phyloP scores from a whole-genome alignment of 2,888 invertebrate genomes.

The Leptinotarsa tumamoca region DNA sequence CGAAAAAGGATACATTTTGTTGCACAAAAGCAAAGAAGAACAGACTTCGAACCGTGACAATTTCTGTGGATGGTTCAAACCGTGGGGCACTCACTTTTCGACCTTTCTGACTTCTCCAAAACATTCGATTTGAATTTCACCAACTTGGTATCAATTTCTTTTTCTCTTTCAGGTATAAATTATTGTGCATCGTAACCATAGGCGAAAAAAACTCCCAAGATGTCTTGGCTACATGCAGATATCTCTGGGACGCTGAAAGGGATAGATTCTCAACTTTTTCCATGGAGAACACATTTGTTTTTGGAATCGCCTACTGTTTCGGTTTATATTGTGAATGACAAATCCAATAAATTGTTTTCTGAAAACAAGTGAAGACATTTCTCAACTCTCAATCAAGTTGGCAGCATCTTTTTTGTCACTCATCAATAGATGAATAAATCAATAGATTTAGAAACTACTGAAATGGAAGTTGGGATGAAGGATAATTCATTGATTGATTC shows the following conservation, averaged over 20 bases:
- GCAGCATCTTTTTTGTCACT: too few relatives aligned
- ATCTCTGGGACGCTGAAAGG: conserved; percentile 77
- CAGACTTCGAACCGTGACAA: too few relatives aligned
- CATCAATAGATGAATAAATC: too few relatives aligned
- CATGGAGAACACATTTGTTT: conserved; percentile 74
- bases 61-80: too few relatives aligned
- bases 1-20: too few relatives aligned
- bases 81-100: too few relatives aligned
- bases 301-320: conserved; percentile 75
- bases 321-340: conserved; percentile 77
- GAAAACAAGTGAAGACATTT: background rate
- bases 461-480: too few relatives aligned
- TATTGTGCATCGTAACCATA: conserved; percentile 74
- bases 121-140: background rate
- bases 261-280: conserved; percentile 73
- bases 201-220: conserved; percentile 78
- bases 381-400: background rate
- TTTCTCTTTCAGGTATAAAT: conserved; percentile 72
- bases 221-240: conserved; percentile 72
- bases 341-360: background rate
- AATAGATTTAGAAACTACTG: too few relatives aligned
- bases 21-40: too few relatives aligned
- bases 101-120: too few relatives aligned
- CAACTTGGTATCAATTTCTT: background rate
- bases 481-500: too few relatives aligned